Base-by-base conservation (phyloP, 2,888 invertebrate genomes). In the Dermolepida albohirtum region DNA sequence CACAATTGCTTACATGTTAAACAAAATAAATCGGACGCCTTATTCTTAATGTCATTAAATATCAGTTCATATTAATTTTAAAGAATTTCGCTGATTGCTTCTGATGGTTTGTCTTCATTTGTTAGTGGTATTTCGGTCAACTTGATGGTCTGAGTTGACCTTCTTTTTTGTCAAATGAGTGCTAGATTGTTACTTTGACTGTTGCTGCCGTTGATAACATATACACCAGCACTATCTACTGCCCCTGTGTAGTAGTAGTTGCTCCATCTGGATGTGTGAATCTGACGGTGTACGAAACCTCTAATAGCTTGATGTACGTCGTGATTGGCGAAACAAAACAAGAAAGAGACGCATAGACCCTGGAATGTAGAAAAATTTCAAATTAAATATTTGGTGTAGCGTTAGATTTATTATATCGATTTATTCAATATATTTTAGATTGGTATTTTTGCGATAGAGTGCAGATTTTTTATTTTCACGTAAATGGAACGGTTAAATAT, bases 251-350 rank as follows among this genome's bases (percentile, higher is more conserved):
- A 79, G 51, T 77, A 77, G 66, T 79, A 80, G 64, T 79, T 78
- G 65, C 78, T 78, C 78, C 78, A 81, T 54, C 79, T 71, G 40
- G 76, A 75, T n/a, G 74, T 73, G 68, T 76, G 75, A 29, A 76
- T 70, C 52, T 74, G 84, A 44, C 87, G 84, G 52, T 85, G 81
- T 1, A 87, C 66, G 43, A 85, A 81, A 0, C 83, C 81, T 66
- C 84, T 84, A 16, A 86, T 78, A 2, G 87, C 87, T 55, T 85
- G 84, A 64, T 86, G 83, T 10, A 92, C 92, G 79, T 92, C 92
- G 71, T 91, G 89, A 81, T 92, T 92, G 73, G 90, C 91, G 83
- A 92, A 92, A 78, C 91, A 91, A 78, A 90, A 91, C 5, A 92
- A 83, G 55, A 90, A 85, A 0, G 92, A 87, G 4, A 92, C 90